phyloP scores from a whole-genome alignment of 2,888 invertebrate species.

The Helobdella robusta region DNA sequence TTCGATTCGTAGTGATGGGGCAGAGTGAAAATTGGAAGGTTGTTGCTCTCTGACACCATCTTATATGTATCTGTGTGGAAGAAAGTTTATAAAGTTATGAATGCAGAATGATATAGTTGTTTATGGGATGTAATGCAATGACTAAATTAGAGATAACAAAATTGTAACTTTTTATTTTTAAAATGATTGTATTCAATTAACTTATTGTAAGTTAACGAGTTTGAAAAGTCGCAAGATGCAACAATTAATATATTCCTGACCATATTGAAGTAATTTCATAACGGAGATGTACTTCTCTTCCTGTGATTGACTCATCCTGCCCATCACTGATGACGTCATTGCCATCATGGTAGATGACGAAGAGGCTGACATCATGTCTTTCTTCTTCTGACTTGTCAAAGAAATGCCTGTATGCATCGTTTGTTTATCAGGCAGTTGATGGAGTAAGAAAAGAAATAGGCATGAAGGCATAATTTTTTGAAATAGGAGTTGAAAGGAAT shows the following conservation, averaged over 20 bases:
- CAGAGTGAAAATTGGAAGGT: slow-evolving; percentile 67
- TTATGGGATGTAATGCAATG: too few relatives aligned
- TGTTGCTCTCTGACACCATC: slow-evolving; percentile 69
- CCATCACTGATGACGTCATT: slow-evolving; percentile 14
- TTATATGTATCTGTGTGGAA: slow-evolving; percentile 69
- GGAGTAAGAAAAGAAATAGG: too few relatives aligned
- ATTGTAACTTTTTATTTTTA: too few relatives aligned
- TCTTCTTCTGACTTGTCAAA: not conserved
- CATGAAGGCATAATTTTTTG: not conserved
- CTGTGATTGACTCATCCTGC: slow-evolving; percentile 49
- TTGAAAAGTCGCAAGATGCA: not conserved
- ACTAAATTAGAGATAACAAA: too few relatives aligned
- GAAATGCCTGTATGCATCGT: not conserved
- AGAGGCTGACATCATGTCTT: slow-evolving; percentile 7
- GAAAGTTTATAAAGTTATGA: not conserved
- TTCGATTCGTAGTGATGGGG: slow-evolving; percentile 63
- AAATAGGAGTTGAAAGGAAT: not conserved
- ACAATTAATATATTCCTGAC: slow-evolving; percentile 50
- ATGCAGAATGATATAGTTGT: too few relatives aligned
- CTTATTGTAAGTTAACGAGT: slow-evolving; percentile 2
- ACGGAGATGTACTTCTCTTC: slow-evolving; percentile 72
- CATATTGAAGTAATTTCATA: slow-evolving; percentile 81
- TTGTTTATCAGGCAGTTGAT: too few relatives aligned
- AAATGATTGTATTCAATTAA: not conserved
- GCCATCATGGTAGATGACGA: not conserved